phyloP scores from a whole-genome alignment of 2,113 vertebrate species.

The Chloropsis cyanopogon region DNA sequence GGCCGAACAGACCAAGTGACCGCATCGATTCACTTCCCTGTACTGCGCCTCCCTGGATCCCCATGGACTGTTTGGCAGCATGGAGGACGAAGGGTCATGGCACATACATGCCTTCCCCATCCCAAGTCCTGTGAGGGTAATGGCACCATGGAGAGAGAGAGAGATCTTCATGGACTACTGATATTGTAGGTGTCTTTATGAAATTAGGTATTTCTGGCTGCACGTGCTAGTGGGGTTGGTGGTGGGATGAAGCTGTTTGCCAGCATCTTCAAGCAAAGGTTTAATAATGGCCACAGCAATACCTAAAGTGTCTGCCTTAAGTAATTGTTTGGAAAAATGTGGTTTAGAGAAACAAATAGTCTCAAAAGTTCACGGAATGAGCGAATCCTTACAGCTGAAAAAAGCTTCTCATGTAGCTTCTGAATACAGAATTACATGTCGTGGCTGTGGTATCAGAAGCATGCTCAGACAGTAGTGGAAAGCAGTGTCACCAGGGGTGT shows the following conservation, averaged over 20 bases:
- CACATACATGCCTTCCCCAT: accelerated
- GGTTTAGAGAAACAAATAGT: neutral
- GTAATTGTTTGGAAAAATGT: neutral
- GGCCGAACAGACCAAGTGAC: neutral
- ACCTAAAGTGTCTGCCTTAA: neutral
- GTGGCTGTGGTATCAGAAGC: neutral
- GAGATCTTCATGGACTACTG: neutral
- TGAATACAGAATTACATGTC: neutral
- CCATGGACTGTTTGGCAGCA: neutral
- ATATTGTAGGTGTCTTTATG: neutral
- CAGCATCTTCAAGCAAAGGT: neutral
- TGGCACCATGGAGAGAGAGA: neutral
- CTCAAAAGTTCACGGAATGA: neutral
- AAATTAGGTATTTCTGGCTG: neutral
- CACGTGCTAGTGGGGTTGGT: accelerated
- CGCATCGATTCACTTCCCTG: accelerated
- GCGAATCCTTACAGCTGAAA: neutral
- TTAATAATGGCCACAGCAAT: neutral
- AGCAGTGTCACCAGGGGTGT: neutral
- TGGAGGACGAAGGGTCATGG: neutral
- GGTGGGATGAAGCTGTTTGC: neutral
- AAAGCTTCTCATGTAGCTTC: neutral
- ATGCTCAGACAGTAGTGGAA: neutral
- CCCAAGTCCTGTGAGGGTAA: neutral
- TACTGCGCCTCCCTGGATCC: accelerated